phyloP scores from a whole-genome alignment of 2,113 vertebrate species.

The Scatophagus argus region DNA sequence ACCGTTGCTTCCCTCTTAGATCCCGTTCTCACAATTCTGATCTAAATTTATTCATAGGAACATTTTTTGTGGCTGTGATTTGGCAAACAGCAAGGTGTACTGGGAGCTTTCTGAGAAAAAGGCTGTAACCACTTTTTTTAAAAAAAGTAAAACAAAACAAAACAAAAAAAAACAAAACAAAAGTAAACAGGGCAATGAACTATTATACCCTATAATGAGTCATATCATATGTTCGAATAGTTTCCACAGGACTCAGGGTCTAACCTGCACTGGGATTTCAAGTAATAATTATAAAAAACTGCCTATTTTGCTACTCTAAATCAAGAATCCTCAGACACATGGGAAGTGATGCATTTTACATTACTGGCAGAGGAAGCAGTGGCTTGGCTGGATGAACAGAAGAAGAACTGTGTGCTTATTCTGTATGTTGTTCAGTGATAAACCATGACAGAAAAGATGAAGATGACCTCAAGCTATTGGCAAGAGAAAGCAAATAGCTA shows the following conservation, averaged over 20 bases:
- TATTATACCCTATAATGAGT: conserved; percentile 46
- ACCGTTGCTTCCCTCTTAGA: conserved; percentile 62
- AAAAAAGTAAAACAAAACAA: too few species aligned
- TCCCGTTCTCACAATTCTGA: conserved; percentile 60
- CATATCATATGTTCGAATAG: conserved; percentile 40
- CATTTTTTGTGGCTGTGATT: conserved; percentile 58
- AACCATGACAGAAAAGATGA: background rate
- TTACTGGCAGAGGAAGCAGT: conserved; percentile 53
- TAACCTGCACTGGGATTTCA: conserved; percentile 35
- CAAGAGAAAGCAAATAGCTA: background rate
- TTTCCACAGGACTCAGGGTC: conserved; percentile 27
- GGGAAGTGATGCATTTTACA: conserved; percentile 56
- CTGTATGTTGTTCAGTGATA: conserved; percentile 23
- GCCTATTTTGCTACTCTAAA: conserved; percentile 55
- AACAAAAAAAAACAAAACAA: too few species aligned
- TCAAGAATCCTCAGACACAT: conserved; percentile 41
- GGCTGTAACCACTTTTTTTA: conserved; percentile 32
- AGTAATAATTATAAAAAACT: conserved; percentile 41
- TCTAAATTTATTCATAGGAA: conserved; percentile 60
- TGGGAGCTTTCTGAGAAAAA: conserved; percentile 47
- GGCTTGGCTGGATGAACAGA: conserved; percentile 30
- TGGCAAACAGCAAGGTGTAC: conserved; percentile 58
- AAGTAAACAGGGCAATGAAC: conserved; percentile 60
- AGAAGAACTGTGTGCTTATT: conserved; percentile 10
- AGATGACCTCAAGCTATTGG: background rate